Evolutionary conservation across 1,140 invertebrate species (phyloP).

Genomic region (Centruroides sculpturatus): DNA sequence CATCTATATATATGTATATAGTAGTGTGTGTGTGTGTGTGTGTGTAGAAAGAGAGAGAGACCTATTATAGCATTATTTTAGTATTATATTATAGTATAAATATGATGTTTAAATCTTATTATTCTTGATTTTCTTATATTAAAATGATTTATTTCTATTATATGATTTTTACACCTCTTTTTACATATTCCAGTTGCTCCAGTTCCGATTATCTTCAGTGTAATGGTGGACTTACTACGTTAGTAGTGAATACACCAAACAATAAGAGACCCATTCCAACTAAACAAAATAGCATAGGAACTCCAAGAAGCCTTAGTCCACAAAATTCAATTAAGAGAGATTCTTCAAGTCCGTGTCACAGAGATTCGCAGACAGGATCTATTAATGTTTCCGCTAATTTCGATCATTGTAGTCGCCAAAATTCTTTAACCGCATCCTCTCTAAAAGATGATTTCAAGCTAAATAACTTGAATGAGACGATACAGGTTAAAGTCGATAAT

Average conservation of each 20-base stretch:
- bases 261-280: constrained; percentile 28
- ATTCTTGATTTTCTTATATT: no score
- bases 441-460: constrained; percentile 28
- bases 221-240: constrained; percentile 47
- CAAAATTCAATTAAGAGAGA: constrained; percentile 41
- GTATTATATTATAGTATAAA: no score
- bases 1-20: no score
- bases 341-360: constrained; percentile 28
- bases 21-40: no score
- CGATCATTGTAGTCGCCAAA: constrained; percentile 23
- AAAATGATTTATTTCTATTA: no score
- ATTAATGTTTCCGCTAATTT: no score
- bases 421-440: constrained; percentile 25
- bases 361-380: background rate
- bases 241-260: constrained; percentile 39
- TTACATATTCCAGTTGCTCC: constrained; percentile 24
- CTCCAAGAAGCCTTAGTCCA: constrained; percentile 38
- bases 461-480: constrained; percentile 25
- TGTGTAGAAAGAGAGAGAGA: no score
- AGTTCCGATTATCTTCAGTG: constrained; percentile 50
- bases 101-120: no score
- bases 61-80: no score
- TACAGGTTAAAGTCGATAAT: constrained; percentile 8
- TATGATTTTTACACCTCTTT: background rate
- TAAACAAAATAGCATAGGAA: constrained; percentile 30